Evolutionary conservation across 35 echinoderm and acorn worm genomes (phyloP), one percentile per base, ranked within the genome.

Genomic region (Diadema setosum): DNA sequence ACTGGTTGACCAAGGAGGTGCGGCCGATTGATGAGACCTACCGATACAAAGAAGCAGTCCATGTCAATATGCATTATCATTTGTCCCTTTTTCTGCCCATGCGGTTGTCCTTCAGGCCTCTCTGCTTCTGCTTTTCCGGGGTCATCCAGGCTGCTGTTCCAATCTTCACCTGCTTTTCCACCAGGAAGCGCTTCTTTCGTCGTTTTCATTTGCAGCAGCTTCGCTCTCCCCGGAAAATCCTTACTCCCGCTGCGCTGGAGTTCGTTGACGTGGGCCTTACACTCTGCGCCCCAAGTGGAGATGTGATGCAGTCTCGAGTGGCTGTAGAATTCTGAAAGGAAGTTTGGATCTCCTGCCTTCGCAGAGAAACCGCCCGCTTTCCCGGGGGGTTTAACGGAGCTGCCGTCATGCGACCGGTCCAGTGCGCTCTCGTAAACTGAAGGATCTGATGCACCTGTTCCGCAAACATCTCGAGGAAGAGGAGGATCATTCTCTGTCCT

Each of bases 21-120:
- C 11, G 96, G 96, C 14, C 86, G 70, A 16, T 92, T 90, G 12
- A 94, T 64, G n/a, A 99, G 31, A 16, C 96, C 86, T 15, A 99
- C 96, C 7, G 96, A 99, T 32, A 99, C 96, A 83, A 99, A 99
- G 86, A 99, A 99, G 82, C 96, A 99, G 48, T 99, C 96, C 96
- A 99, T 99, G 42, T 99, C 96, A 64, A 99, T 67, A 34, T 99
- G 96, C 96, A 99, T 99, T 45, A 99, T 99, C 3, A 81, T 60
- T 63, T 80, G 75, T 39, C 75, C 24, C 12, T 17, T 67, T 63
- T 17, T n/a, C 12, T 34, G 0, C 1, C 41, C 37, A 60, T n/a
- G n/a, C 16, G 5, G 39, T 57, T 61, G 39, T 16, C 6, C n/a
- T n/a, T n/a, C n/a, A n/a, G n/a, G n/a, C 82, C 52, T 83, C 16